Evolutionary conservation across 2,797 vertebrate species (phyloP), one percentile per base, ranked within the genome.

Genomic region (Amphiprion clarkii): DNA sequence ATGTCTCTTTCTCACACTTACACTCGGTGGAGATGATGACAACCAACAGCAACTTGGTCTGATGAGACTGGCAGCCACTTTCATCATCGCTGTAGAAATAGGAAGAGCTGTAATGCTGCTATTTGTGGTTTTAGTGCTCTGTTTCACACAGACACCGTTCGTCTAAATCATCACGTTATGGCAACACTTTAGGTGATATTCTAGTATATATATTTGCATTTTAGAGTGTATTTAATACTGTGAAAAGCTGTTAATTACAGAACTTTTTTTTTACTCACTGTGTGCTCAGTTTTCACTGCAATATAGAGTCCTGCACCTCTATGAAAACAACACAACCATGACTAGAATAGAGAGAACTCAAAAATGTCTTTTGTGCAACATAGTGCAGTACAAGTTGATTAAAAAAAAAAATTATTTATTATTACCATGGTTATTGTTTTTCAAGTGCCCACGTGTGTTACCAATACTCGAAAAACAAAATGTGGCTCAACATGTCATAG

Each of bases 51-150:
- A 75, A 73, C 76, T 69, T 67, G 46, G 73, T 60, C 14, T 55
- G 68, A 74, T 82, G 48, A 59, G 70, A 81, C 69, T 56, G 56
- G 57, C 74, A 81, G 51, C 67, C 51, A 33, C 78, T 74, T 67
- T 81, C 65, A 71, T 85, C 74, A 68, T 79, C 65, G 59, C 57
- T 44, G 73, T 82, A 10, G 65, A 77, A 83, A 83, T 79, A 83
- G 77, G 11, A 23, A 16, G 54, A n/a, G 68, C 21, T 51, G 68
- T 82, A 52, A 76, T 72, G 44, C 59, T 36, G 63, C 78, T 31
- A 33, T 85, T 74, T 74, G 57, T 67, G 36, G 52, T 36, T 77
- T 66, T 74, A 49, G 58, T 63, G 5, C 49, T n/a, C 67, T 58
- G 48, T 81, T 52, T 31, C 56, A 49, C 21, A 1, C 1, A 21